Evolutionary conservation across 2,888 invertebrate genomes (phyloP).

Genomic region (Napeogenes inachia): DNA sequence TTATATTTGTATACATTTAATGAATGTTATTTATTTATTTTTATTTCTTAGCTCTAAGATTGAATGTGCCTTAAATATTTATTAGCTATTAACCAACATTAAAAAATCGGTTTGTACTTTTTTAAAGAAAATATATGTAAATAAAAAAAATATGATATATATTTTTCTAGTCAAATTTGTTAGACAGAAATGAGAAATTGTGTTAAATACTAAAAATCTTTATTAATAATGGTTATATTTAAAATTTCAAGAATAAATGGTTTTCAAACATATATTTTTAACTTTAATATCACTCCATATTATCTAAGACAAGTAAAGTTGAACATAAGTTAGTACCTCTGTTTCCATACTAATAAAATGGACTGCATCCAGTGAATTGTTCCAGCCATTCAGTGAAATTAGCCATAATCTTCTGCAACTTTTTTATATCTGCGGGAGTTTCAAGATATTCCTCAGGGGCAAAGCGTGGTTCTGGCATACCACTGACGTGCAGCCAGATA

Average conservation of each 20-base stretch:
- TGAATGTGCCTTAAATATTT: not conserved
- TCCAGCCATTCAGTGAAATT: constrained; percentile 61
- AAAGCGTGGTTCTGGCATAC: constrained; percentile 58
- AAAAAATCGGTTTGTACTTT: not conserved
- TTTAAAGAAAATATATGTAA: not conserved
- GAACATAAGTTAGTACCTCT: too few species aligned
- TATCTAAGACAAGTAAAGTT: too few species aligned
- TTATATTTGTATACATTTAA: not conserved
- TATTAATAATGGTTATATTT: too few species aligned
- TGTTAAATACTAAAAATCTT: too few species aligned
- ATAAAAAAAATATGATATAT: constrained; percentile 5
- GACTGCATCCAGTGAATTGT: constrained; percentile 47
- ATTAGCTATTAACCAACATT: constrained; percentile 6
- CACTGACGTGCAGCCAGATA: constrained; percentile 65
- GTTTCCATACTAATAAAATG: constrained; percentile 17
- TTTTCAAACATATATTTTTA: too few species aligned
- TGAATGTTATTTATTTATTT: not conserved
- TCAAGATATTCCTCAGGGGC: constrained; percentile 64
- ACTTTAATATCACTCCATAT: too few species aligned
- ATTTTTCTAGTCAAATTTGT: too few species aligned
- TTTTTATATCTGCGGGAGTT: constrained; percentile 54
- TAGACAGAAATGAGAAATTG: too few species aligned
- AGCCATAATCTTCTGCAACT: constrained; percentile 51
- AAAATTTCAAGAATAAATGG: too few species aligned
- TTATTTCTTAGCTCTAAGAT: not conserved